phyloP scores from a whole-genome alignment of 1,140 invertebrate species.

The Zophobas atratus region DNA sequence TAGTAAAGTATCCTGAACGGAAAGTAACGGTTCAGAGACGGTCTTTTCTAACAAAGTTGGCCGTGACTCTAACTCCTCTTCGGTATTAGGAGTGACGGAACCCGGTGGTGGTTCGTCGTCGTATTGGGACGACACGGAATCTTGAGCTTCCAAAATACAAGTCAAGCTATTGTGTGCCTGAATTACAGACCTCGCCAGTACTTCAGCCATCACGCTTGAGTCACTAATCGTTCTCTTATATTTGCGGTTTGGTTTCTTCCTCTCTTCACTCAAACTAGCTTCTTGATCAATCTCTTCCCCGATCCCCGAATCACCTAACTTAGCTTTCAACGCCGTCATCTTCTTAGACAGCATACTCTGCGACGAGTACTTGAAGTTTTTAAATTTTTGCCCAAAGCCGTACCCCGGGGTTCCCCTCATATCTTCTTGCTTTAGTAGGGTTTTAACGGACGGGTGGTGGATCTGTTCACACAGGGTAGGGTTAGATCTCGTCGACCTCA shows the following conservation, averaged over 20 bases:
- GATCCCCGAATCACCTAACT: slow-evolving; percentile 64
- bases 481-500: slow-evolving; percentile 50
- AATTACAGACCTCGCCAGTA: slow-evolving; percentile 76
- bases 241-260: slow-evolving; percentile 68
- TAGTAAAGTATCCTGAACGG: slow-evolving; percentile 3
- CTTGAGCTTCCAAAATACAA: slow-evolving; percentile 60
- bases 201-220: slow-evolving; percentile 75
- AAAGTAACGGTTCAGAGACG: slow-evolving; percentile 44
- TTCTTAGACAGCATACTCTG: slow-evolving; percentile 72
- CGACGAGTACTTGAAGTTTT: slow-evolving; percentile 72
- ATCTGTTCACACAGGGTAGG: slow-evolving; percentile 50
- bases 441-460: slow-evolving; percentile 67
- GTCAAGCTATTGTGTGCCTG: slow-evolving; percentile 74
- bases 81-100: slow-evolving; percentile 33
- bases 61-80: slow-evolving; percentile 52
- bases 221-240: slow-evolving; percentile 73
- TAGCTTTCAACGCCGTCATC: slow-evolving; percentile 68
- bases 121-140: slow-evolving; percentile 53
- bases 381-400: slow-evolving; percentile 71
- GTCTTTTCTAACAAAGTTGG: slow-evolving; percentile 50
- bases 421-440: slow-evolving; percentile 73
- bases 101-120: slow-evolving; percentile 43
- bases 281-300: slow-evolving; percentile 65
- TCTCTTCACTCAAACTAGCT: slow-evolving; percentile 56
- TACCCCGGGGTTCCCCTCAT: slow-evolving; percentile 69